Conservation (phyloP, 2,113 vertebrate genomes). For the Pluvialis apricaria region DNA sequence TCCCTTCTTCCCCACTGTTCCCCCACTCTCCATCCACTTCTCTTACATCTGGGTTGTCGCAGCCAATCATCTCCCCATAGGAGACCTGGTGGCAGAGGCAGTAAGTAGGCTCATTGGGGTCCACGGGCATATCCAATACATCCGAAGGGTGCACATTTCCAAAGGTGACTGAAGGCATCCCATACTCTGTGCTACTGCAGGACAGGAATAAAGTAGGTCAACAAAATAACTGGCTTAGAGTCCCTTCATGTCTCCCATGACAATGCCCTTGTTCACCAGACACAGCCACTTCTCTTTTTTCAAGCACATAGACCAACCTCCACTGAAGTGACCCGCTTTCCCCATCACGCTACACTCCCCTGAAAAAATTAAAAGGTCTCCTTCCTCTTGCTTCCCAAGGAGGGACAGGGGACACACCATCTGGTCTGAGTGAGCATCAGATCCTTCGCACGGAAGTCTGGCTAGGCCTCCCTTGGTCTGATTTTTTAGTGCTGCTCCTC, state of each 20-base stretch:
- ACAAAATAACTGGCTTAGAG: not conserved
- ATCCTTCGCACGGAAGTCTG: not conserved
- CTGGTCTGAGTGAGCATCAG: not conserved
- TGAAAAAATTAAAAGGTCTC: not conserved
- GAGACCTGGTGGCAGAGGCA: constrained; percentile 98
- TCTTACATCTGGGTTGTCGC: constrained; percentile 92
- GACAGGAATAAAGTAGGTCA: constrained; percentile 7
- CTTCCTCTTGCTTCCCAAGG: not conserved
- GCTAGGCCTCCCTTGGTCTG: not conserved
- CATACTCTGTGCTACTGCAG: constrained; percentile 86
- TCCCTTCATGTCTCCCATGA: not conserved
- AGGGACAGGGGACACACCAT: not conserved
- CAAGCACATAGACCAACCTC: not conserved
- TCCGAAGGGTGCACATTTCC: constrained; percentile 93
- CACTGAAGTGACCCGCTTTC: not conserved
- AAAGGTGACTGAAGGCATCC: constrained; percentile 87
- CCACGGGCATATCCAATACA: constrained; percentile 98
- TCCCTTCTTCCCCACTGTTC: not conserved
- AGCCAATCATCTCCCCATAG: constrained; percentile 99
- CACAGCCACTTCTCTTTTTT: not conserved
- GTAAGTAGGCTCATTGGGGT: constrained; percentile 97
- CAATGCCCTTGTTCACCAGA: not conserved
- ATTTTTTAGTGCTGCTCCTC: not conserved
- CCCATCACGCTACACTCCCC: not conserved
- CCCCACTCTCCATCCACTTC: constrained; percentile 68